Evolutionary conservation across 2,797 vertebrate species (phyloP).

Genomic region (Schizopygopsis malacanthus): DNA sequence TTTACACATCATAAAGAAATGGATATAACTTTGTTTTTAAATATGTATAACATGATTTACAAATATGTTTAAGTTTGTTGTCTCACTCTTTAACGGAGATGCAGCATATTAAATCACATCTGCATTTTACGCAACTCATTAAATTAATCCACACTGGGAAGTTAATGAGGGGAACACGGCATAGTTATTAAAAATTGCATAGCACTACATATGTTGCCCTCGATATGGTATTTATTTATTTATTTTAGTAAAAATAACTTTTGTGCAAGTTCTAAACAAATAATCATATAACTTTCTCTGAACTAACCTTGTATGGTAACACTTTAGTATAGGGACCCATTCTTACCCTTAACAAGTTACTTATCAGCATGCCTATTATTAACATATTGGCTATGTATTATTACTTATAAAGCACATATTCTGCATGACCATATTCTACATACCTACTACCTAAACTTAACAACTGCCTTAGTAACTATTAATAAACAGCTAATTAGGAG

Average conservation of each 20-base stretch:
- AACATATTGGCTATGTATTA: neutral
- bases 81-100: neutral
- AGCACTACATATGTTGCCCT: conserved; percentile 24
- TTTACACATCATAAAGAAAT: neutral
- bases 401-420: neutral
- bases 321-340: neutral
- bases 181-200: conserved; percentile 35
- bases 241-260: neutral
- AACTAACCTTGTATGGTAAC: neutral
- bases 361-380: neutral
- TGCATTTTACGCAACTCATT: conserved; percentile 47
- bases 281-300: neutral
- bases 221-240: neutral
- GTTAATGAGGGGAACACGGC: conserved; percentile 33
- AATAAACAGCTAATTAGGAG: neutral
- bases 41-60: neutral
- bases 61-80: conserved; percentile 8
- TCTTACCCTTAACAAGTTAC: neutral
- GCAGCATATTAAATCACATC: conserved; percentile 23
- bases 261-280: neutral
- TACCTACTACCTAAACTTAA: neutral
- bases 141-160: conserved; percentile 40
- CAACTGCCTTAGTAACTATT: neutral
- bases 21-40: neutral
- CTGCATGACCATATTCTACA: neutral